Conservation (phyloP, 2,113 vertebrate species). For the Nestor notabilis region DNA sequence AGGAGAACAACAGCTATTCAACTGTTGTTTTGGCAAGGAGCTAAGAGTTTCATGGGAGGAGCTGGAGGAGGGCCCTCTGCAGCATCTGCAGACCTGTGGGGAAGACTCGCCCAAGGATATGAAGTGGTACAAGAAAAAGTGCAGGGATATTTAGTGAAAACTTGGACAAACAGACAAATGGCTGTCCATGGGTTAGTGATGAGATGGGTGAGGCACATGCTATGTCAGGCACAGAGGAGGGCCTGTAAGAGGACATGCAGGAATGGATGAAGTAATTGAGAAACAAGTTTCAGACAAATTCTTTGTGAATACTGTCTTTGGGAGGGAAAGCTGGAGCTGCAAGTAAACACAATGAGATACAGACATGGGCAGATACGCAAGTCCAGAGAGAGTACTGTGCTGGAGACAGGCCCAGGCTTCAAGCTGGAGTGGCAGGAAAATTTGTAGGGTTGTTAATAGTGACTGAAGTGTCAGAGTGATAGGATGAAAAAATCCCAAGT, state of each 20-base stretch:
- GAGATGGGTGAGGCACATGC: neutral
- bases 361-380: neutral
- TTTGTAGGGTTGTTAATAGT: neutral
- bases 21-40: neutral
- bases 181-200: neutral
- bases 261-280: constrained; percentile 35
- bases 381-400: neutral
- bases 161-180: neutral
- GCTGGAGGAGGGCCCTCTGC: neutral
- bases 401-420: neutral
- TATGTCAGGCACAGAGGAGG: neutral
- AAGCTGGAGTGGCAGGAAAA: neutral
- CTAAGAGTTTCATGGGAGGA: neutral
- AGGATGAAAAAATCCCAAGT: neutral
- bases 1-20: neutral
- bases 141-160: neutral
- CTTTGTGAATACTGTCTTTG: constrained; percentile 50
- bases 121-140: neutral
- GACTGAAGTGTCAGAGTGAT: neutral
- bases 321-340: constrained; percentile 12
- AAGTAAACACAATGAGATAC: constrained; percentile 6
- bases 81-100: neutral
- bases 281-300: neutral
- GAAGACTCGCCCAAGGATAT: neutral
- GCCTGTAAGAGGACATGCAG: neutral